These are phyloP conservation scores for Poliocrania exsul DNA, from an alignment of 2,797 vertebrate species.

Conservation along the genomic window DNA sequence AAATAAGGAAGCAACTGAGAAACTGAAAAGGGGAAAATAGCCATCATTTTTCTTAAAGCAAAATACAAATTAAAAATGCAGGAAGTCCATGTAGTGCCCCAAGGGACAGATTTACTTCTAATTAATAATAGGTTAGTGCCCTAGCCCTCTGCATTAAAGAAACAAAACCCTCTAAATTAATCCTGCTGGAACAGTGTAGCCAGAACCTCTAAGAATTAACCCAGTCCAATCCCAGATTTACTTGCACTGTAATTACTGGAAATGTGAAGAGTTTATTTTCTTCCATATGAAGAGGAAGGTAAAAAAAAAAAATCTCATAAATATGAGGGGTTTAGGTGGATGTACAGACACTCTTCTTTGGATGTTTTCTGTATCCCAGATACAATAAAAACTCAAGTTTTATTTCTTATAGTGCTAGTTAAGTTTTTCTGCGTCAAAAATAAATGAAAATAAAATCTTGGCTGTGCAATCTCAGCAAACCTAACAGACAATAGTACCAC, in stretches of 20 bases:
- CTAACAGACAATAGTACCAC: neutral
- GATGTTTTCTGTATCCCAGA: neutral
- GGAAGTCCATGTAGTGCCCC: neutral
- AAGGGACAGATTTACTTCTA: slow-evolving; percentile 64
- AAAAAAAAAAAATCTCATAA: neutral
- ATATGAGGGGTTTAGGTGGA: accelerated
- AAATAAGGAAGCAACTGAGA: slow-evolving; percentile 3
- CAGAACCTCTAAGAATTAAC: slow-evolving; percentile 1
- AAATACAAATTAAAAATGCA: slow-evolving; percentile 24
- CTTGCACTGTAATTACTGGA: slow-evolving; percentile 39
- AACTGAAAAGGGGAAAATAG: neutral
- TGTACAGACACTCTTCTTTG: neutral
- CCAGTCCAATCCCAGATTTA: slow-evolving; percentile 55
- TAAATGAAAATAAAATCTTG: neutral
- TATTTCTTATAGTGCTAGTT: neutral
- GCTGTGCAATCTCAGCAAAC: neutral
- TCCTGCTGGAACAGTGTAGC: neutral
- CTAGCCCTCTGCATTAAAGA: neutral
- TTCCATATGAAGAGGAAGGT: neutral
- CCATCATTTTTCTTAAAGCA: slow-evolving; percentile 1
- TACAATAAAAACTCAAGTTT: neutral
- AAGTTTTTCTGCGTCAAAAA: neutral
- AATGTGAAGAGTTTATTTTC: slow-evolving; percentile 25
- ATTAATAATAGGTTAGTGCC: slow-evolving; percentile 43
- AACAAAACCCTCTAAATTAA: slow-evolving; percentile 33